Base-by-base conservation (phyloP, 1,140 invertebrate genomes). In the Listronotus oregonensis region DNA sequence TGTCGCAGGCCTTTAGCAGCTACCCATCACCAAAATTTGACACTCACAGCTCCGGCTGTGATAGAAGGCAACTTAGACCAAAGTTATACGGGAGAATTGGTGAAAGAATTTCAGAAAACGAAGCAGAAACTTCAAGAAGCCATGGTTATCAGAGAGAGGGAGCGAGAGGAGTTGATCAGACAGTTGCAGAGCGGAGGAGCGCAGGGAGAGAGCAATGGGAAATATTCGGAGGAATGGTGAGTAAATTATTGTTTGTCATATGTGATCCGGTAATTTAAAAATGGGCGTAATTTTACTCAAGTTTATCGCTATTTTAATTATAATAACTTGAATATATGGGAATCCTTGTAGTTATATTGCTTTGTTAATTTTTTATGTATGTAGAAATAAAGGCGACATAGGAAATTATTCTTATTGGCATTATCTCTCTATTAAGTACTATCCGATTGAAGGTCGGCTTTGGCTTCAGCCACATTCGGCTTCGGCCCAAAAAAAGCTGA, bases 81-180 rank as follows among this genome's bases (percentile, higher is more conserved):
- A 27, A 85, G 85, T 73, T 88, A 84, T 69, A 82, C 85, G 68
- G 84, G 88, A 15, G 88, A 90, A 71, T 73, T 90, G 17, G 80
- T 90, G 21, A 89, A 88, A 65, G 89, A 90, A 72, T 90, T 87
- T 71, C 88, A 90, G 69, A 87, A 86, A 49, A 86, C 89, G 68
- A 89, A 89, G 70, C 87, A 89, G 68, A 82, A 82, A 67, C 76
- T 87, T 55, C 86, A 87, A 75, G 87, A 88, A 73, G 84, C 84
- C 57, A 83, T 87, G 75, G 84, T 85, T 27, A 72, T 85, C 71
- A 82, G 85, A 75, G 87, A 83, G 67, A 81, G 81, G 70, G 86
- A 84, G 72, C 77, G 82, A 50, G 83, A 84, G 68, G 83, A 82
- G 75, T 79, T 84, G 49, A 78, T 83, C 49, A 81, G 79, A 67